phyloP scores from a whole-genome alignment of 2,113 vertebrate species.

The Daubentonia madagascariensis region DNA sequence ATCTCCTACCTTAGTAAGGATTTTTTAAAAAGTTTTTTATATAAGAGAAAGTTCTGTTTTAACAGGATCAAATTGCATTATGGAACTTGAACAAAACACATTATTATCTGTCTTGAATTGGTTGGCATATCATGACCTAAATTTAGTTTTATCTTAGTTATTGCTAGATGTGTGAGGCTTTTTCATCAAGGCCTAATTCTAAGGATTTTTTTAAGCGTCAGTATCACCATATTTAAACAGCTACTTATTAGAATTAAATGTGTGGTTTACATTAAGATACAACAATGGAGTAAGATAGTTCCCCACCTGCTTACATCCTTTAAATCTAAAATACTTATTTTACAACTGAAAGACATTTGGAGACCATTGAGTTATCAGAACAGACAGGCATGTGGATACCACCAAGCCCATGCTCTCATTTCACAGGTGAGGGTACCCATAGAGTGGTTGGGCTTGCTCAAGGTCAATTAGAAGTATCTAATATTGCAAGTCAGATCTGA shows the following conservation, averaged over 20 bases:
- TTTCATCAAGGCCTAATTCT: neutral
- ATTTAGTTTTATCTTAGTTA: neutral
- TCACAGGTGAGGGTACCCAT: neutral
- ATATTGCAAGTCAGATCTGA: neutral
- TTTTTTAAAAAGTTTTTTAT: neutral
- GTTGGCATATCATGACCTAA: neutral
- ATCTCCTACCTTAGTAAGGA: neutral
- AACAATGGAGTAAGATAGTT: neutral
- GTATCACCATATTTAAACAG: neutral
- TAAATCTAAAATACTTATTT: neutral
- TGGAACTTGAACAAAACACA: neutral
- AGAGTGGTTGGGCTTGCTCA: neutral
- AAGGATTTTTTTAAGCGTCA: neutral
- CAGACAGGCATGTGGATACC: neutral
- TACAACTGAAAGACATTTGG: neutral
- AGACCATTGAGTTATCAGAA: neutral
- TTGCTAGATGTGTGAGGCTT: neutral
- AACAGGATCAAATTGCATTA: neutral
- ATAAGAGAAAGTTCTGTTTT: neutral
- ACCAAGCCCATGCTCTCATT: neutral
- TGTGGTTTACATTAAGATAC: neutral
- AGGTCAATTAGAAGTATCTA: neutral
- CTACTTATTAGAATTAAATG: neutral
- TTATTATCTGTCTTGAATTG: conserved; percentile 5
- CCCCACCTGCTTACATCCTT: neutral